A percentile compares a stretch with the other conserved stretches of the same genome.
Evolutionary conservation across 1,140 invertebrate genomes (phyloP).

Genomic region (Daktulosphaira vitifoliae): DNA sequence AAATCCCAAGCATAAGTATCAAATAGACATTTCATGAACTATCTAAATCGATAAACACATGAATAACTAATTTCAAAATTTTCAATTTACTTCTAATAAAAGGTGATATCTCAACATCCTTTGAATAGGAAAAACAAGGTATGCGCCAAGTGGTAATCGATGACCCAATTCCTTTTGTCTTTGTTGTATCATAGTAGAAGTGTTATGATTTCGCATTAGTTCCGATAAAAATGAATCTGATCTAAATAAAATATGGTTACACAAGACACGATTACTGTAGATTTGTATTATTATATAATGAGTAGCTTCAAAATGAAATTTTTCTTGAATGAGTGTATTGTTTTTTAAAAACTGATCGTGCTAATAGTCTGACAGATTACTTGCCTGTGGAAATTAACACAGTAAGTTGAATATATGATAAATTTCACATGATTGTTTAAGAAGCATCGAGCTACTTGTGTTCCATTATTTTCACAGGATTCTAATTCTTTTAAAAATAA

Average conservation of each 20-base stretch:
- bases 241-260: not conserved
- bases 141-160: conserved; percentile 21
- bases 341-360: no score
- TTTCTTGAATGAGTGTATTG: no score
- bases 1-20: not conserved
- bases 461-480: not conserved
- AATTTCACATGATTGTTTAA: conserved; percentile 17
- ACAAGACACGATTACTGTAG: no score
- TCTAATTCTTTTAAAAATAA: conserved; percentile 11
- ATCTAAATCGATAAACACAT: no score
- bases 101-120: conserved; percentile 24
- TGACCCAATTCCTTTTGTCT: conserved; percentile 26
- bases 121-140: conserved; percentile 5
- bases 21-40: no score
- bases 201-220: not conserved
- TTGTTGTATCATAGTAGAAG: conserved; percentile 2
- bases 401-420: conserved; percentile 12
- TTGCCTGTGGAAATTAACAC: conserved; percentile 19
- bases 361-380: no score
- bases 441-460: conserved; percentile 6
- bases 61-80: not conserved
- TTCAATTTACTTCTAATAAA: not conserved
- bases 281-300: no score
- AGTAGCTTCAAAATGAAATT: no score
- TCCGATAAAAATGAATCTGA: conserved; percentile 6